Base-by-base conservation (phyloP, 2,113 vertebrate species). In the Morone chrysops region DNA sequence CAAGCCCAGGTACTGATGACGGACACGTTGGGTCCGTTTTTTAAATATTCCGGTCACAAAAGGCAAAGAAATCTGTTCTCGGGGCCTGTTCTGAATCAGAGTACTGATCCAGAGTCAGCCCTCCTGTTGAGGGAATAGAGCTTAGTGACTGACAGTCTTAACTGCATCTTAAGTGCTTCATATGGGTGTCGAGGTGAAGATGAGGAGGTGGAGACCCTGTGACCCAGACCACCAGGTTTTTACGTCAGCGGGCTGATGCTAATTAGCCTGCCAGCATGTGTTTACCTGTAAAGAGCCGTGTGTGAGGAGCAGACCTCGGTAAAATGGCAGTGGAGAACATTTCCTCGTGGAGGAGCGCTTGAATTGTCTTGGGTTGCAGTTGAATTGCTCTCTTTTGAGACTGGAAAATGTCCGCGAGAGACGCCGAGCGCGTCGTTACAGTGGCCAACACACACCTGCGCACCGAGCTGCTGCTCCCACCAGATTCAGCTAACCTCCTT, bases 291-390 rank as follows among this genome's bases (percentile, higher is more conserved):
- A 43, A 14, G 22, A 82, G 63, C 56, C 14, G 60, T 41, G 36
- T 25, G 51, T 51, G 47, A 62, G 63, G 62, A 68, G 69, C 53
- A 67, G 53, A 41, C 53, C 56, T 62, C 65, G 10, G 18, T 74
- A 59, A 62, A 80, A 71, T 81, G 85, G 87, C 85, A 86, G 89
- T 86, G 80, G 79, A 81, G 59, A 69, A 69, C 40, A 13, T 41
- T 47, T 81, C 65, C 78, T 74, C 62, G 25, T 8, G 16, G 68
- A 78, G 73, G 81, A 78, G 63, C 78, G 56, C 67, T 80, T 48
- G 45, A 75, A 62, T 47, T 1, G 38, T 75, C 71, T 8, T 9
- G 18, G 48, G 68, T 47, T 56, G 45, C 10, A 1, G 53, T 11
- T 5, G 10, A 57, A 4, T 11, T 43, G 31, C 41, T 66, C 50